Base-by-base conservation (phyloP, 2,888 invertebrate species). In the Mechanitis mazaeus region DNA sequence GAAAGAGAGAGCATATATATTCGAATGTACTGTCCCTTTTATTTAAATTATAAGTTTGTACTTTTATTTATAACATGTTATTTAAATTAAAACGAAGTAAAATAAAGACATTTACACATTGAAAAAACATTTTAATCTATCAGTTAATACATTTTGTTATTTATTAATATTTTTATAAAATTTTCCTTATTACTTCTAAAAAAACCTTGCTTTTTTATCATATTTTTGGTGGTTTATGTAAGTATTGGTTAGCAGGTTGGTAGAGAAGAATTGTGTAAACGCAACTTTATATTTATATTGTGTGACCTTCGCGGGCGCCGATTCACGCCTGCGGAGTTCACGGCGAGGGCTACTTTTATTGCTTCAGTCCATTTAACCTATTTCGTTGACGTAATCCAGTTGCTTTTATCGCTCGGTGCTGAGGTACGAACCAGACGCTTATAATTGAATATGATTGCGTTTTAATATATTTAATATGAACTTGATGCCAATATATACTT, bases 311-410 rank as follows among this genome's bases (percentile, higher is more conserved):
- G 67, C 68, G 69, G 76, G 79, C 20, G 76, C 80, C 72, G 69
- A 66, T 73, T 72, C 75, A 67, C 70, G 67, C 64, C 69, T 70
- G 63, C 67, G 65, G 64, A 78, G 87, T 87, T 88, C 88, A 87
- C 77, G 87, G 87, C 75, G 80, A 86, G 83, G 87, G 85, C 80
- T 81, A 77, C 80, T 77, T 82, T 84, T 85, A 85, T 83, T 81
- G 74, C 84, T 75, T 67, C 75, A 79, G 77, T 83, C 80, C 83
- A 85, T 85, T 83, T 86, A 84, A 81, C 84, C 80, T 78, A 84
- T 83, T 79, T 80, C 81, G 80, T 76, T 85, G 87, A 85, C 84
- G 86, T 81, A 87, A 85, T 78, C 75, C 75, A 73, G 56, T 54
- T 55, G 62, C 64, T 66, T 68, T 66, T 68, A 68, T 65, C 63